phyloP scores from a whole-genome alignment of 92 coral and sea anemone species.

The Metridium senile region DNA sequence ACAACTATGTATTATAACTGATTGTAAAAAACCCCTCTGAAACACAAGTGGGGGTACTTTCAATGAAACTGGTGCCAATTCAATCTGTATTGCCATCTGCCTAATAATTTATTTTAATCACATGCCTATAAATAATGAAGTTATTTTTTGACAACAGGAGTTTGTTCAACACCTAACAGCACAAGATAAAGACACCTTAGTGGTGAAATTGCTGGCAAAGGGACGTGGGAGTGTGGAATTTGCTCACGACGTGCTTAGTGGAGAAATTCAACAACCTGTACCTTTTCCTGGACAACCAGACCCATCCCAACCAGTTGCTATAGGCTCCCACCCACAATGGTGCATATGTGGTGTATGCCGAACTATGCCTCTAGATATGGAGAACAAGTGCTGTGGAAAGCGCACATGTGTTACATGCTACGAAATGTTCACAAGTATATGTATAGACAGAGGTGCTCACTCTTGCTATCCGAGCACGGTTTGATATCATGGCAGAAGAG shows the following conservation, averaged over 20 bases:
- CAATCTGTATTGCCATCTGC: no score
- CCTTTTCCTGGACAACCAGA: slow-evolving; percentile 9
- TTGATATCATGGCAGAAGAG: slow-evolving; percentile 67
- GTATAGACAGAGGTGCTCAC: slow-evolving; percentile 53
- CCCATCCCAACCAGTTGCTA: no score
- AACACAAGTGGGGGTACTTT: no score
- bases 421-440: slow-evolving; percentile 37
- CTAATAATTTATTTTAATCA: no score
- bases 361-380: slow-evolving; percentile 49
- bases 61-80: no score
- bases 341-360: slow-evolving; percentile 64
- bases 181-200: slow-evolving; percentile 30
- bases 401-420: slow-evolving; percentile 59
- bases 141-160: no score
- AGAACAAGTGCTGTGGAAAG: slow-evolving; percentile 53
- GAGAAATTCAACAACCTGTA: background rate
- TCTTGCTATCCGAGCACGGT: slow-evolving; percentile 62
- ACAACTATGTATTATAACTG: no score
- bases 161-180: slow-evolving; percentile 31
- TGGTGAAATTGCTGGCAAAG: slow-evolving; percentile 35
- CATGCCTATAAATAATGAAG: no score
- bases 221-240: slow-evolving; percentile 60
- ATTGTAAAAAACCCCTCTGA: no score
- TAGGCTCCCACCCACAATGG: slow-evolving; percentile 36
- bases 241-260: slow-evolving; percentile 43